Conservation (phyloP, 2,113 vertebrate species). For the Leptodactylus fuscus region DNA sequence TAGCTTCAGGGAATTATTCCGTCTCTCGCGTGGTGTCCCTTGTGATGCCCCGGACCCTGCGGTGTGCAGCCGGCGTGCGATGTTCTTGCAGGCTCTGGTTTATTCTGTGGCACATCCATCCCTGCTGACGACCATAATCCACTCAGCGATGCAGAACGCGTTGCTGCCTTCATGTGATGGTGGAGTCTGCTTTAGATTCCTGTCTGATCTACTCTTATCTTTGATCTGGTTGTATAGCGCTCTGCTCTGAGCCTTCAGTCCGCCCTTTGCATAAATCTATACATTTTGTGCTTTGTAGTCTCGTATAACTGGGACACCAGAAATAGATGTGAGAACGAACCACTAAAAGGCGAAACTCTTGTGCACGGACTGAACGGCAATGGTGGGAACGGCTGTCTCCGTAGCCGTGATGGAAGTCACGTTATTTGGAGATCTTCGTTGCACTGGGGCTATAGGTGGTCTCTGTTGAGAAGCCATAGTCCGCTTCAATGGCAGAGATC, state of each 20-base stretch:
- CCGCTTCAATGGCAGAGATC: too few relatives aligned
- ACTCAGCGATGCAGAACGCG: neutral
- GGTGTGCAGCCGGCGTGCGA: too few relatives aligned
- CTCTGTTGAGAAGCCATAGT: neutral
- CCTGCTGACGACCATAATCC: neutral
- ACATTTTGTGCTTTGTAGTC: slow-evolving; percentile 3
- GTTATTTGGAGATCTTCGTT: neutral
- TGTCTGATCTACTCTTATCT: neutral
- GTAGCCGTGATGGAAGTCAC: neutral
- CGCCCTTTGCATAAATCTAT: slow-evolving; percentile 10
- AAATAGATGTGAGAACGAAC: neutral
- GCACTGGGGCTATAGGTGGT: neutral
- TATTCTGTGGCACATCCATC: neutral
- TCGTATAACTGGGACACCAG: slow-evolving; percentile 3
- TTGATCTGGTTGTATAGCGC: neutral
- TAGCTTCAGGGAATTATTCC: too few relatives aligned
- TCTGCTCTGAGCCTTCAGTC: neutral
- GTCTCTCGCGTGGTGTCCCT: too few relatives aligned
- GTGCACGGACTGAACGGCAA: neutral
- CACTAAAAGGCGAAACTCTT: neutral
- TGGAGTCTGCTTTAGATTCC: neutral
- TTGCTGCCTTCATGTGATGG: slow-evolving; percentile 11
- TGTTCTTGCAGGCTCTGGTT: neutral
- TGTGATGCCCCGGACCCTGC: too few relatives aligned
- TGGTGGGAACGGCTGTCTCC: too few relatives aligned